Conservation (phyloP, 2,888 invertebrate genomes). For the Apamea anceps region DNA sequence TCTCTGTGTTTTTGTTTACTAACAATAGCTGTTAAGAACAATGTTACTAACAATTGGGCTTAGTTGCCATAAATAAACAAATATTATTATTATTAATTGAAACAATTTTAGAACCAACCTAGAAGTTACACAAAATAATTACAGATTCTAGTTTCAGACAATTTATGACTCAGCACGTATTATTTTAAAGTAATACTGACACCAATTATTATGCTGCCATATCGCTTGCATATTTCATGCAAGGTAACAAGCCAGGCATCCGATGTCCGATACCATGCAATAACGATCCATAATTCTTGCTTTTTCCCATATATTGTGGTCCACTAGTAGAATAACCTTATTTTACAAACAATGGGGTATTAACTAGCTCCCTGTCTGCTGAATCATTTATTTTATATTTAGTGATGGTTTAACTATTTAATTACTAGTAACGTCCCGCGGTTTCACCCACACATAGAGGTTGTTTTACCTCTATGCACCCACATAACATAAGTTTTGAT, state of each 20-base stretch:
- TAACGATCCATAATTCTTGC: slow-evolving; percentile 9
- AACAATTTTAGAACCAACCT: background rate
- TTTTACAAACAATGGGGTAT: background rate
- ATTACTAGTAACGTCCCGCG: background rate
- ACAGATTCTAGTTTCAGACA: background rate
- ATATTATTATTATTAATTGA: too few species aligned
- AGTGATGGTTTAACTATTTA: background rate
- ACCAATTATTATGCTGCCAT: slow-evolving; percentile 25
- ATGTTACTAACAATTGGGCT: too few species aligned
- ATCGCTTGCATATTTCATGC: slow-evolving; percentile 41
- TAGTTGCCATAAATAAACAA: too few species aligned
- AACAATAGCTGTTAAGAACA: too few species aligned
- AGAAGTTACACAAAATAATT: background rate
- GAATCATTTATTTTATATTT: background rate
- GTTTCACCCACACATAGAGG: background rate
- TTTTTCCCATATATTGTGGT: slow-evolving; percentile 1
- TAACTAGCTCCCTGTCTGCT: background rate
- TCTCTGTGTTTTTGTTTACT: too few species aligned
- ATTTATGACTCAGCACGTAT: background rate
- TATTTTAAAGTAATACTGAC: background rate
- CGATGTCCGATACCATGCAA: slow-evolving; percentile 15
- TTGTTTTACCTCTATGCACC: too few species aligned
- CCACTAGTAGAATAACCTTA: background rate
- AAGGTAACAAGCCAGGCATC: slow-evolving; percentile 34
- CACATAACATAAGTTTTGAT: background rate